Evolutionary conservation across 2,797 vertebrate species (phyloP).

Genomic region (Spheniscus humboldti): DNA sequence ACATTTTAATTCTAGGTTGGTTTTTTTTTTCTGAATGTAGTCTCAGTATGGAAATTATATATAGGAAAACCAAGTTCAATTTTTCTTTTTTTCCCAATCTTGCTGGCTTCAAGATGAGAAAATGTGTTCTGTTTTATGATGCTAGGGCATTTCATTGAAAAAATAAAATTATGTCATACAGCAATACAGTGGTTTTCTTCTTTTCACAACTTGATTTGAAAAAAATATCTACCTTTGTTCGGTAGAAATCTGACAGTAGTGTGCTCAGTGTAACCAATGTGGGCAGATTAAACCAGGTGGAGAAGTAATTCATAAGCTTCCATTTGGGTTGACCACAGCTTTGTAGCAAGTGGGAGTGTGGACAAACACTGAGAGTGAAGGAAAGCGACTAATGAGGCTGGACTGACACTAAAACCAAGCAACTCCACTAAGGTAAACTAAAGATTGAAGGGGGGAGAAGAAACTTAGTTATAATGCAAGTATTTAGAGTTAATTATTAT

Average conservation of each 20-base stretch:
- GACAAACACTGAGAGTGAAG: not conserved
- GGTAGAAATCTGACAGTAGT: not conserved
- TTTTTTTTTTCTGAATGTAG: not conserved
- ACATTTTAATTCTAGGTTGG: not conserved
- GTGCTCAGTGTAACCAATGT: not conserved
- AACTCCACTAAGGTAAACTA: not conserved
- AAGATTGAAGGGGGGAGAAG: not conserved
- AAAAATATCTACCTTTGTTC: not conserved
- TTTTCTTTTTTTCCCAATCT: conserved; percentile 42
- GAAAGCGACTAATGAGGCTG: not conserved
- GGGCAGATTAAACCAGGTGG: not conserved
- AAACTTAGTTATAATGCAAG: not conserved
- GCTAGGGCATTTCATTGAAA: conserved; percentile 20
- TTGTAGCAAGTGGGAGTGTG: not conserved
- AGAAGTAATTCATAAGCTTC: not conserved
- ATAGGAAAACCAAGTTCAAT: not conserved
- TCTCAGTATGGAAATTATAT: not conserved
- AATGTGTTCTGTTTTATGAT: not conserved
- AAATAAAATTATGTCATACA: conserved; percentile 58
- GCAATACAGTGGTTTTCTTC: not conserved
- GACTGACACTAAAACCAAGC: not conserved
- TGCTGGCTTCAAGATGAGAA: conserved; percentile 74
- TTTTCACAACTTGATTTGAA: not conserved
- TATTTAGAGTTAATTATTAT: not conserved
- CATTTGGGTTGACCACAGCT: not conserved